Conservation (phyloP, 2,113 vertebrate species). For the Rhinoderma darwinii region DNA sequence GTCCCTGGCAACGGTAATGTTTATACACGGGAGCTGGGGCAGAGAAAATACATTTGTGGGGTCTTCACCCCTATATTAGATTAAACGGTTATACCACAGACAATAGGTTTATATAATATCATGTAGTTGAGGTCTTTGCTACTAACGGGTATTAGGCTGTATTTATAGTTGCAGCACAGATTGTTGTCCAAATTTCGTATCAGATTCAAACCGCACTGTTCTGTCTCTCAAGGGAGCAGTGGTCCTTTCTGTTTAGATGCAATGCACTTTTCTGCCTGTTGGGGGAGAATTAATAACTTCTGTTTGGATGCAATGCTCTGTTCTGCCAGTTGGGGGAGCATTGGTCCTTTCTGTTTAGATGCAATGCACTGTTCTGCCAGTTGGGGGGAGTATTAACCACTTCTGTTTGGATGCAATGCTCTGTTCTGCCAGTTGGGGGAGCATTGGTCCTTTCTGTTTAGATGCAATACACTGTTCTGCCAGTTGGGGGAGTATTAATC, state of each 20-base stretch:
- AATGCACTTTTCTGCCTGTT: neutral
- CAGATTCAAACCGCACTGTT: no score
- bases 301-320: neutral
- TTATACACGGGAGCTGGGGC: neutral
- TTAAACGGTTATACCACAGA: neutral
- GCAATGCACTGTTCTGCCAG: no score
- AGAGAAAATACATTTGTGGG: neutral
- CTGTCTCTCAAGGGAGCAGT: neutral
- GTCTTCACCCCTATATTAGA: neutral
- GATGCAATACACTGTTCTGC: no score
- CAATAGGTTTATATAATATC: neutral
- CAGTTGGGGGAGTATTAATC: no score
- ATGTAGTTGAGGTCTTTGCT: no score
- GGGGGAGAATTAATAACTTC: neutral
- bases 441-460: no score
- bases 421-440: no score
- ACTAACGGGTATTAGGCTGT: no score
- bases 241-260: neutral
- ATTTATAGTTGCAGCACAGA: neutral
- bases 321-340: neutral
- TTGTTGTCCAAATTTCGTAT: neutral
- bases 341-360: neutral
- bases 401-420: no score
- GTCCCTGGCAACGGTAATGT: no score
- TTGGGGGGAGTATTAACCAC: no score